These are phyloP conservation scores for Alca torda DNA, from an alignment of 2,797 vertebrate species.

Conservation along the genomic window DNA sequence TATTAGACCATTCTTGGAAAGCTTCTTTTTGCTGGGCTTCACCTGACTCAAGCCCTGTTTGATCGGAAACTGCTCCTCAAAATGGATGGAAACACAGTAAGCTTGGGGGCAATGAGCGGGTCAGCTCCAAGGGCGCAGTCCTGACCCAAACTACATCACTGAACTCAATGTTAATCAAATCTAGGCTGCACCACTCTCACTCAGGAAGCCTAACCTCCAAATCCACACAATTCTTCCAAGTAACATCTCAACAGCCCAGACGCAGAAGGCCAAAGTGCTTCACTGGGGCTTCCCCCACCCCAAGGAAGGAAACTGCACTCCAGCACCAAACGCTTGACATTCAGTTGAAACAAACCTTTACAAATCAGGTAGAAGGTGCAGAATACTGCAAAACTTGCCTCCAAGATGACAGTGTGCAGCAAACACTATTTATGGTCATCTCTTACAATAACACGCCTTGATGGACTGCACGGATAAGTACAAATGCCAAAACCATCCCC, in stretches of 20 bases:
- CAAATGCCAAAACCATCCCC: background rate
- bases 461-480: rapidly evolving
- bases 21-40: background rate
- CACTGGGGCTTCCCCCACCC: background rate
- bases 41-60: background rate
- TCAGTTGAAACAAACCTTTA: background rate
- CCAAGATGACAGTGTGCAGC: background rate
- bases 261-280: background rate
- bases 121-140: rapidly evolving
- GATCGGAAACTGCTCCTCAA: background rate
- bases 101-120: rapidly evolving
- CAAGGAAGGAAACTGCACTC: background rate
- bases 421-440: background rate
- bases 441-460: background rate
- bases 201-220: background rate
- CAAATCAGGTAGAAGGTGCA: background rate
- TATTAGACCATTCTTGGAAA: background rate
- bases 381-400: background rate
- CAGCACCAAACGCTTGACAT: background rate
- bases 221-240: background rate
- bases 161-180: background rate
- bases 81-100: background rate
- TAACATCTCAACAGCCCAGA: background rate
- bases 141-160: background rate
- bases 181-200: background rate